A percentile compares a stretch with the other conserved stretches of the same genome.
These are phyloP conservation scores for Dolichoris vasculosae DNA, from an alignment of 1,140 invertebrate genomes.

Conservation along the genomic window DNA sequence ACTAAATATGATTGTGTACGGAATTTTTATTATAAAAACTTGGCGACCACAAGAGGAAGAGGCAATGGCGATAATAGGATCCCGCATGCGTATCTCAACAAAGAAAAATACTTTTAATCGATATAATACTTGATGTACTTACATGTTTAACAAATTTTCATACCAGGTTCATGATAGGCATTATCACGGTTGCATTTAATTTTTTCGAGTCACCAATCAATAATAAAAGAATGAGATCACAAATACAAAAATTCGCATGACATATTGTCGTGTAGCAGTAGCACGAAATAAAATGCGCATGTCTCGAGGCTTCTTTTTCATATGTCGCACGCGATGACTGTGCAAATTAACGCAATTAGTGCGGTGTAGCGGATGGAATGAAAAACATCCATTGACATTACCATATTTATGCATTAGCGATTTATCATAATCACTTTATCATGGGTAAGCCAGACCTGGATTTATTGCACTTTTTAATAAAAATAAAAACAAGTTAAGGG, in stretches of 20 bases:
- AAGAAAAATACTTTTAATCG: neutral
- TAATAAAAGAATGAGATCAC: neutral
- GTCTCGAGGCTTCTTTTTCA: constrained; percentile 8
- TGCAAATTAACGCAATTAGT: constrained; percentile 45
- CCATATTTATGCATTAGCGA: neutral
- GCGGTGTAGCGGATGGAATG: neutral
- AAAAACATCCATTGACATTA: neutral
- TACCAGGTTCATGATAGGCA: neutral
- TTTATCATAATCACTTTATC: neutral
- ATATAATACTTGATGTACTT: neutral
- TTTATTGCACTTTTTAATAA: neutral
- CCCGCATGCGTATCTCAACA: neutral
- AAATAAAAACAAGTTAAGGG: neutral
- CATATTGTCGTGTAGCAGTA: neutral
- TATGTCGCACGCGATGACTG: constrained; percentile 39
- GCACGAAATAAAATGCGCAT: neutral
- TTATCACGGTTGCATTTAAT: neutral
- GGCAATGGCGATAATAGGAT: neutral
- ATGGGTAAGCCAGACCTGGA: neutral
- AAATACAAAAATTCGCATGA: neutral
- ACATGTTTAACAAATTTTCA: neutral
- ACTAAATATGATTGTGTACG: too few species aligned
- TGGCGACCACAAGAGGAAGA: neutral
- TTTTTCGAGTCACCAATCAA: neutral
- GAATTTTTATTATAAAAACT: neutral